These are phyloP conservation scores for Antheraea mylitta DNA, from an alignment of 1,140 invertebrate species.

Conservation along the genomic window DNA sequence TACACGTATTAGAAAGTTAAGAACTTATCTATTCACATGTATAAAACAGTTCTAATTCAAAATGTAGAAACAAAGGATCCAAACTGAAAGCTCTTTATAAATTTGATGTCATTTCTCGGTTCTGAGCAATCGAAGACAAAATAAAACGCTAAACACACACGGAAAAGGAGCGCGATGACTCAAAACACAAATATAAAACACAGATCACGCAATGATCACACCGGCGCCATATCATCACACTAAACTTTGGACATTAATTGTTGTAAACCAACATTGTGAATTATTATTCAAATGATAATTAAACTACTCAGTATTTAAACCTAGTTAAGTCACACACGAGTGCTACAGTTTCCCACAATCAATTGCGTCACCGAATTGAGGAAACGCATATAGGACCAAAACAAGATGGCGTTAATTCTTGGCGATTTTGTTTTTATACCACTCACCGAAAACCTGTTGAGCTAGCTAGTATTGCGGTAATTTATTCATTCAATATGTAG, in stretches of 20 bases:
- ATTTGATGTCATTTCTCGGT: conserved; percentile 7
- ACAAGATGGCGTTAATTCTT: not conserved
- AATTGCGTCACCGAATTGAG: not conserved
- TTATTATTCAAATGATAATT: not conserved
- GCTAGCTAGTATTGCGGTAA: not conserved
- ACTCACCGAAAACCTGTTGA: not conserved
- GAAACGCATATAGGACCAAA: not conserved
- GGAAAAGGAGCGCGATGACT: conserved; percentile 22
- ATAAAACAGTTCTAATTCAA: not conserved
- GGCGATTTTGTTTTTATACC: not conserved
- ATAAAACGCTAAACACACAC: conserved; percentile 15
- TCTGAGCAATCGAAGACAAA: conserved; percentile 20
- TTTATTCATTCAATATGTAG: not conserved
- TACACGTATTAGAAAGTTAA: too few relatives aligned
- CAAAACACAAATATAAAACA: conserved; percentile 17
- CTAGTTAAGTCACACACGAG: not conserved
- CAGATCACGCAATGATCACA: conserved; percentile 7
- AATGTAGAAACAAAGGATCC: not conserved
- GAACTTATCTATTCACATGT: too few relatives aligned
- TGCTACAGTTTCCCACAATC: not conserved
- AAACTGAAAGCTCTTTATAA: conserved; percentile 6
- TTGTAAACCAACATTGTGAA: not conserved
- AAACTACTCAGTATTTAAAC: not conserved
- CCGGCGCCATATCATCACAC: not conserved
- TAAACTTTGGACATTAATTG: not conserved